Conservation (phyloP, 2,888 invertebrate species). For the Caenorhabditis imperialis region DNA sequence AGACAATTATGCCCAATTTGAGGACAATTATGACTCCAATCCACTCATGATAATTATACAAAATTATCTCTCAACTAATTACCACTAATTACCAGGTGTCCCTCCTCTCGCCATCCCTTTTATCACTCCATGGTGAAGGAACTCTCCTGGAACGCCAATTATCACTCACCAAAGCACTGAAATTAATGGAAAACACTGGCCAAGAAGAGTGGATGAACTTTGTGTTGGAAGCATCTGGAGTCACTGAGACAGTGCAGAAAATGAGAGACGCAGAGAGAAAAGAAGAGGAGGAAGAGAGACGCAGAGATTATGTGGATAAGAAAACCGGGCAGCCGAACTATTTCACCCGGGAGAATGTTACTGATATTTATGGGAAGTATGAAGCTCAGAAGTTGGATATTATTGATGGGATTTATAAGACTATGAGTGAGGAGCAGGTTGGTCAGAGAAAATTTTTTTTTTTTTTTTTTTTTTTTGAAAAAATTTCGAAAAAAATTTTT, state of each 20-base stretch:
- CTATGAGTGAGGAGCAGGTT: constrained; percentile 55
- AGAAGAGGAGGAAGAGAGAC: constrained; percentile 51
- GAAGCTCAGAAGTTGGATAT: constrained; percentile 57
- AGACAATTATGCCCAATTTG: no score
- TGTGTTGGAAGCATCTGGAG: constrained; percentile 75
- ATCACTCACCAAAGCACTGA: constrained; percentile 49
- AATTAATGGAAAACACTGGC: constrained; percentile 43
- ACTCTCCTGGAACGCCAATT: constrained; percentile 38
- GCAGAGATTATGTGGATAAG: constrained; percentile 38
- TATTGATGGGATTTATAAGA: constrained; percentile 52
- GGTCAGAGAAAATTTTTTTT: no score
- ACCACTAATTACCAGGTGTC: constrained; percentile 58
- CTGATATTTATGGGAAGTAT: constrained; percentile 54
- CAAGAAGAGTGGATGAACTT: constrained; percentile 74
- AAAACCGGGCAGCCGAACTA: constrained; percentile 56
- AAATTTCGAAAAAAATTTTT: not conserved
- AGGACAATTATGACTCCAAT: no score
- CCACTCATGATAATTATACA: no score
- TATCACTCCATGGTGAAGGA: constrained; percentile 70
- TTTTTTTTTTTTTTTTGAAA: no score
- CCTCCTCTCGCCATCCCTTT: constrained; percentile 71
- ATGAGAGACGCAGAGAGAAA: constrained; percentile 52
- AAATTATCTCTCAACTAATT: no score
- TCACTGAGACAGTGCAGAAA: constrained; percentile 60
- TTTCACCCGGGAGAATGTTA: constrained; percentile 57